Conservation (phyloP, 2,888 invertebrate genomes). For the Apotomis turbidana region DNA sequence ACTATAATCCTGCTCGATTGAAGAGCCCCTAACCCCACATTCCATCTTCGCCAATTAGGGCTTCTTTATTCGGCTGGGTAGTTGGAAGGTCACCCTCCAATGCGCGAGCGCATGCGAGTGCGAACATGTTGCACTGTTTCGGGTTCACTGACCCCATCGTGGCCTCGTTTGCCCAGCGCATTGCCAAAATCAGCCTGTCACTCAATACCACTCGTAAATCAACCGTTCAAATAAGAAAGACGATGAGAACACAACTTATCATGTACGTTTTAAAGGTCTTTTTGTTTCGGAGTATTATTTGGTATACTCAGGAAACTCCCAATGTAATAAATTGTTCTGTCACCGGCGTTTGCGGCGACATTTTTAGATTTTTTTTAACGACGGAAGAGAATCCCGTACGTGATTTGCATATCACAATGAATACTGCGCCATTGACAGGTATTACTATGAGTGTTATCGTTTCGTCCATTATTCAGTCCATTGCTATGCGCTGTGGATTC, state of each 20-base stretch:
- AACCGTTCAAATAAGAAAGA: constrained; percentile 16
- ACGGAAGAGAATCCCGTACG: constrained; percentile 34
- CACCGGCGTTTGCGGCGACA: constrained; percentile 25
- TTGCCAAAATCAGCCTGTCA: constrained; percentile 51
- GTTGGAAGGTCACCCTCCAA: constrained; percentile 49
- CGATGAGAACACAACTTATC: background rate
- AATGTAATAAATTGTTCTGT: constrained; percentile 26
- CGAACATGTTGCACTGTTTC: constrained; percentile 53
- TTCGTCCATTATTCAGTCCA: constrained; percentile 23
- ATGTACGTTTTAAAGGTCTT: background rate
- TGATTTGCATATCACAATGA: constrained; percentile 30
- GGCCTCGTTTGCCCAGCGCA: constrained; percentile 54
- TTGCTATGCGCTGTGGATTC: constrained; percentile 6
- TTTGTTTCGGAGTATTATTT: background rate
- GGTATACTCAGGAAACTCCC: constrained; percentile 31
- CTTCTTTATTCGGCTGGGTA: constrained; percentile 47
- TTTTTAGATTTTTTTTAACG: constrained; percentile 34
- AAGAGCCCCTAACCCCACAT: constrained; percentile 44
- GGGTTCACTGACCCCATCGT: constrained; percentile 67
- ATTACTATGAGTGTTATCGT: constrained; percentile 3
- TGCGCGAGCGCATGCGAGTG: constrained; percentile 58
- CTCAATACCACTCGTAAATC: constrained; percentile 44
- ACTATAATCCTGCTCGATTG: constrained; percentile 43
- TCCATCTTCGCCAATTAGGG: constrained; percentile 44
- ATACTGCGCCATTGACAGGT: constrained; percentile 16